phyloP scores from a whole-genome alignment of 2,797 vertebrate genomes.

The Amazona ochrocephala region DNA sequence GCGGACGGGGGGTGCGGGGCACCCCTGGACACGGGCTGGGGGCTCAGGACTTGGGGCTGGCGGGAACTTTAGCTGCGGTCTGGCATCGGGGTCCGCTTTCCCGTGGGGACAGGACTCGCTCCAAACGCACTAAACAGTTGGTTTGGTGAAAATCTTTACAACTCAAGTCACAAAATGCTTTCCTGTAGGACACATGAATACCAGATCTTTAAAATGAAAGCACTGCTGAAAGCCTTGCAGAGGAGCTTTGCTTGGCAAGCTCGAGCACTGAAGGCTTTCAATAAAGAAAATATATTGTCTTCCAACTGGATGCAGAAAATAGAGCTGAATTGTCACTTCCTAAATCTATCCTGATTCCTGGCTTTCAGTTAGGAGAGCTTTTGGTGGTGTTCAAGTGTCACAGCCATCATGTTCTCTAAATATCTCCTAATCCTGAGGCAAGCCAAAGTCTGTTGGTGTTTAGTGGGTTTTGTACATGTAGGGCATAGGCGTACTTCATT shows the following conservation, averaged over 20 bases:
- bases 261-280: background rate
- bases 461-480: background rate
- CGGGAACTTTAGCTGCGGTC: slow-evolving; percentile 28
- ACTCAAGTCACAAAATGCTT: background rate
- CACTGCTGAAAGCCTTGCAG: background rate
- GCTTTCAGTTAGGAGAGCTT: slow-evolving; percentile 1
- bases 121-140: slow-evolving; percentile 1
- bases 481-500: background rate
- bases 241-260: slow-evolving; percentile 34
- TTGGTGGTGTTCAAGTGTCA: slow-evolving; percentile 22
- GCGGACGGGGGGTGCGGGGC: background rate
- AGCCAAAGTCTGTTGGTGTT: slow-evolving; percentile 38
- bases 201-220: slow-evolving; percentile 56
- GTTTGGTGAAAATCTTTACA: background rate
- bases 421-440: slow-evolving; percentile 25
- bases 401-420: slow-evolving; percentile 36
- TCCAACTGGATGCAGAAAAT: slow-evolving; percentile 36
- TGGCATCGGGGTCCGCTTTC: background rate
- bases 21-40: fast-evolving
- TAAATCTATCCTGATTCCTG: slow-evolving; percentile 9
- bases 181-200: background rate
- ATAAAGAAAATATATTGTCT: slow-evolving; percentile 1
- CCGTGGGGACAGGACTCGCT: background rate
- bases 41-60: background rate
- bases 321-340: slow-evolving; percentile 26